Conservation (phyloP, 2,113 vertebrate genomes). For the Apistogramma diplotaenia region DNA sequence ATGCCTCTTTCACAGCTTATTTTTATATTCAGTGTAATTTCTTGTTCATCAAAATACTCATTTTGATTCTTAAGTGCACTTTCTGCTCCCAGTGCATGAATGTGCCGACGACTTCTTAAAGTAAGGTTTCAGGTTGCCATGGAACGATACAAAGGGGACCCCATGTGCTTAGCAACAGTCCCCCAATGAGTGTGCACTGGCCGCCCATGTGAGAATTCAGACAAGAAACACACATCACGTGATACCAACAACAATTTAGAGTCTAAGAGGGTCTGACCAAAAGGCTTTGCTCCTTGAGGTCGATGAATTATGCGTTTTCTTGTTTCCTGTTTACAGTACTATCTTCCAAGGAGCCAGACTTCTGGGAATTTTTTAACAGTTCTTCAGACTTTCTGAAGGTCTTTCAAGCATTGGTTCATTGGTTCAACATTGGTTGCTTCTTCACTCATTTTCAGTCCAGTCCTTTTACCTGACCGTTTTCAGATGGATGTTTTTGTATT, state of each 20-base stretch:
- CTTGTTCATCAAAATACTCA: not conserved
- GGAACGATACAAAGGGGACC: constrained; percentile 31
- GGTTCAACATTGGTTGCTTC: too few species aligned
- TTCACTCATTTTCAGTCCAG: not conserved
- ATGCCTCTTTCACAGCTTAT: not conserved
- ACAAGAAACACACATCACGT: not conserved
- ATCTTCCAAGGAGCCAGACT: not conserved
- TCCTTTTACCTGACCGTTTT: not conserved
- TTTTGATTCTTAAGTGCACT: not conserved
- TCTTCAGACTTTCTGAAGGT: not conserved
- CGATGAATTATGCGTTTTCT: not conserved
- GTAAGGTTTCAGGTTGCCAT: not conserved
- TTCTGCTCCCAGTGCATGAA: not conserved
- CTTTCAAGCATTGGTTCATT: too few species aligned
- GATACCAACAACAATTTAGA: not conserved
- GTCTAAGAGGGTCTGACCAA: not conserved
- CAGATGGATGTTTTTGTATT: not conserved
- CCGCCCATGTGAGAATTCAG: constrained; percentile 30
- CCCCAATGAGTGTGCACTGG: constrained; percentile 9
- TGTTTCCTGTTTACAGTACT: not conserved
- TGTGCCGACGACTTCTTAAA: not conserved
- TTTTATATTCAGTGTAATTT: too few species aligned
- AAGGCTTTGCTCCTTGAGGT: not conserved
- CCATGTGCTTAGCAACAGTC: constrained; percentile 55
- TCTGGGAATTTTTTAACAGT: not conserved